Percentiles rank a stretch among this genome's conserved stretches.
Evolutionary conservation across 2,797 vertebrate genomes (phyloP).

Genomic region (Chromis chromis): DNA sequence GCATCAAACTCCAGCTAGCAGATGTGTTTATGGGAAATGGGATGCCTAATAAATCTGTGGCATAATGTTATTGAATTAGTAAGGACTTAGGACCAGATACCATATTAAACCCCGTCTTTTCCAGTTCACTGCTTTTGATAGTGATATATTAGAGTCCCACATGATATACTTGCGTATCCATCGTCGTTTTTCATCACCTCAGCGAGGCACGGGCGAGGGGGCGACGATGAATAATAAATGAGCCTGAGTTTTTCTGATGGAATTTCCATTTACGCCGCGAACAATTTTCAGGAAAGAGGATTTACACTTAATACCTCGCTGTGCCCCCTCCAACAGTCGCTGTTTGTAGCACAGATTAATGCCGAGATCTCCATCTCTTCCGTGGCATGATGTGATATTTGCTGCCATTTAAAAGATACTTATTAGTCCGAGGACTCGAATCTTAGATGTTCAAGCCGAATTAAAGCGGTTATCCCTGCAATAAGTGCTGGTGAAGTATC

Average conservation of each 20-base stretch:
- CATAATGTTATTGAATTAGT: constrained; percentile 84
- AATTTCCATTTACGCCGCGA: constrained; percentile 84
- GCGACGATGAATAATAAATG: constrained; percentile 86
- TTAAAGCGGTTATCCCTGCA: constrained; percentile 37
- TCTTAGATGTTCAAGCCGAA: constrained; percentile 52
- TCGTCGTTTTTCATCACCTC: constrained; percentile 76
- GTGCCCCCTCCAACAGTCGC: constrained; percentile 75
- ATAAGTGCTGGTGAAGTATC: constrained; percentile 54
- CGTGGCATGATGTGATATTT: constrained; percentile 63
- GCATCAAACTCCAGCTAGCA: constrained; percentile 53
- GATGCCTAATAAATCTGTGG: constrained; percentile 76
- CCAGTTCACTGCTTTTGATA: constrained; percentile 78
- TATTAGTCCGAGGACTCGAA: constrained; percentile 62
- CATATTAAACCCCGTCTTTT: constrained; percentile 80
- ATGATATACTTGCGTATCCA: constrained; percentile 80
- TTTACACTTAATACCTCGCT: constrained; percentile 80
- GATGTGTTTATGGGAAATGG: constrained; percentile 74
- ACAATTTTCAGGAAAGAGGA: constrained; percentile 82
- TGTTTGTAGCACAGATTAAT: constrained; percentile 81
- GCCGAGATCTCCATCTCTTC: constrained; percentile 69
- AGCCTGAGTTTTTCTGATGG: constrained; percentile 81
- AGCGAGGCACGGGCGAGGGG: constrained; percentile 55
- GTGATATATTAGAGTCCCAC: constrained; percentile 76
- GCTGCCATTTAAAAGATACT: constrained; percentile 70
- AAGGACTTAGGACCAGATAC: constrained; percentile 73